Evolutionary conservation across 2,113 vertebrate species (phyloP).

Genomic region (Campylomormyrus numenius): DNA sequence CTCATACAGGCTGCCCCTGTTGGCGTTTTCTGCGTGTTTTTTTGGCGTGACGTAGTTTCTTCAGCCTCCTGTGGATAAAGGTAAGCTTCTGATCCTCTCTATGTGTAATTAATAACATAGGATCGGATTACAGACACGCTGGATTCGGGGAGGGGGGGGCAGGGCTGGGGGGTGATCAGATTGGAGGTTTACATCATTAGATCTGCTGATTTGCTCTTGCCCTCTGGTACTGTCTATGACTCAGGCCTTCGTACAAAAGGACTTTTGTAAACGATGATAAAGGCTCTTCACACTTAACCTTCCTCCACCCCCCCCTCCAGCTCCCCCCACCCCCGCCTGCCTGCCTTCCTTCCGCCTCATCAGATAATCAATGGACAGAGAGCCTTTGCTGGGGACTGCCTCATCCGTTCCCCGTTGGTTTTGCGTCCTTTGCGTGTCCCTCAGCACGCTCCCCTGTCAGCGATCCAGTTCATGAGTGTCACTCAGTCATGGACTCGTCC

Average conservation of each 20-base stretch:
- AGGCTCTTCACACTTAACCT: slow-evolving; percentile 27
- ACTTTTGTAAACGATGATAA: slow-evolving; percentile 28
- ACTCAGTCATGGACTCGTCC: slow-evolving; percentile 40
- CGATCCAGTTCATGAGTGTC: slow-evolving; percentile 29
- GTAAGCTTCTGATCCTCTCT: slow-evolving; percentile 29
- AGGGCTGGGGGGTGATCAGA: slow-evolving; percentile 20
- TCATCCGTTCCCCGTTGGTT: background rate
- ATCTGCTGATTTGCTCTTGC: slow-evolving; percentile 32
- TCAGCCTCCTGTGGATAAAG: slow-evolving; percentile 22
- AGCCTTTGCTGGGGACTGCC: slow-evolving; percentile 24
- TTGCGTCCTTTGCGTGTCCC: background rate
- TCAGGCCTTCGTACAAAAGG: slow-evolving; percentile 22
- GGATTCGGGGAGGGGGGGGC: slow-evolving; percentile 5
- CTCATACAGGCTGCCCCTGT: slow-evolving; percentile 36
- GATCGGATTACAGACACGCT: slow-evolving; percentile 39
- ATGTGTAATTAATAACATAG: slow-evolving; percentile 41
- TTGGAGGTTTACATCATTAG: slow-evolving; percentile 29
- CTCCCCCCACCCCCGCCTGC: background rate
- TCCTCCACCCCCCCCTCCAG: background rate
- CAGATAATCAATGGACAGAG: slow-evolving; percentile 37
- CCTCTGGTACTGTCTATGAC: slow-evolving; percentile 19
- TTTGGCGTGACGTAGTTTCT: slow-evolving; percentile 24
- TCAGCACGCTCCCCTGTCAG: slow-evolving; percentile 27
- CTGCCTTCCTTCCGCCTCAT: slow-evolving; percentile 2
- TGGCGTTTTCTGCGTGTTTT: slow-evolving; percentile 34